phyloP scores from a whole-genome alignment of 2,888 invertebrate genomes.

The Acronicta alni region DNA sequence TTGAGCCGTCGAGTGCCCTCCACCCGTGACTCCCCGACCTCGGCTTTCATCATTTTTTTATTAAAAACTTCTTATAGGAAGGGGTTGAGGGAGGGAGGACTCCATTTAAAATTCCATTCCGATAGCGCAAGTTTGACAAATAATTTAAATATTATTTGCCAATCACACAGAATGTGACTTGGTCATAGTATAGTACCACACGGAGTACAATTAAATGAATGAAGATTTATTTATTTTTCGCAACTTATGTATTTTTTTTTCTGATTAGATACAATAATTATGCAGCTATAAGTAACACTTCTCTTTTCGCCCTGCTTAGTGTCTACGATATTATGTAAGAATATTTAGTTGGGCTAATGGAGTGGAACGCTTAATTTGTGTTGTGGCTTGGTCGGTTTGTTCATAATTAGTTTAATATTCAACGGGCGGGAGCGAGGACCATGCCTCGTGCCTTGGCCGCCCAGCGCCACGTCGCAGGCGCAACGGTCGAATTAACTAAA shows the following conservation, averaged over 20 bases:
- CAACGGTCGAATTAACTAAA: constrained; percentile 81
- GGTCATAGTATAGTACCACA: no score
- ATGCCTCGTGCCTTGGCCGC: constrained; percentile 36
- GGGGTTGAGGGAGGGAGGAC: constrained; percentile 61
- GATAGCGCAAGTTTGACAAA: constrained; percentile 53
- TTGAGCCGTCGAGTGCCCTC: constrained; percentile 74
- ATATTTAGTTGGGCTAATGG: constrained; percentile 70
- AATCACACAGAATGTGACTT: no score
- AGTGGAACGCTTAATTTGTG: constrained; percentile 76
- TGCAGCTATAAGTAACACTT: constrained; percentile 1
- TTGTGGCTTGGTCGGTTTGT: constrained; percentile 76
- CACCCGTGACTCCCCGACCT: constrained; percentile 68
- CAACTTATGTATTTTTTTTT: no score
- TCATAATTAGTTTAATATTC: constrained; percentile 85
- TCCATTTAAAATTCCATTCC: constrained; percentile 53
- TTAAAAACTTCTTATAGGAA: constrained; percentile 66
- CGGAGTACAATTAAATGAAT: no score
- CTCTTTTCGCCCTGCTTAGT: constrained; percentile 13
- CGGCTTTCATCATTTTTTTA: constrained; percentile 73
- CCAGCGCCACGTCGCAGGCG: constrained; percentile 53
- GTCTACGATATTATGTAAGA: constrained; percentile 36
- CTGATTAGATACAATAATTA: no score
- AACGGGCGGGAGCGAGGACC: constrained; percentile 50
- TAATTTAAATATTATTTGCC: constrained; percentile 53
- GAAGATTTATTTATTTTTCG: no score